These are phyloP conservation scores for Trachelus stipa DNA, from an alignment of 2,888 invertebrate genomes.

Conservation along the genomic window DNA sequence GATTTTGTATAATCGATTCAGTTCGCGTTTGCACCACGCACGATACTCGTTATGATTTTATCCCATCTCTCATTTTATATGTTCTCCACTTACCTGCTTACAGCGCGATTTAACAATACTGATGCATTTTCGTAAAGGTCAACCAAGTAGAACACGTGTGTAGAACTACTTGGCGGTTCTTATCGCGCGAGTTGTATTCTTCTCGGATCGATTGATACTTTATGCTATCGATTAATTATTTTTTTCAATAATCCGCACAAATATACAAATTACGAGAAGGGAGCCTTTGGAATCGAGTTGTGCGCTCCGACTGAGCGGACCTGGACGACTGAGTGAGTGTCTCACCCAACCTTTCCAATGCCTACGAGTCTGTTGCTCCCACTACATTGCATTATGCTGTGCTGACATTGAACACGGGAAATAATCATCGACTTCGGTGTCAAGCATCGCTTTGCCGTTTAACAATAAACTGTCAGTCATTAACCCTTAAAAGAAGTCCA, in stretches of 20 bases:
- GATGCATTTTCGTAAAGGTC: conserved; percentile 15
- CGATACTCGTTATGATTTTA: background rate
- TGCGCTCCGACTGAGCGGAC: conserved; percentile 50
- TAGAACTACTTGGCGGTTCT: background rate
- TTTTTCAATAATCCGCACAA: background rate
- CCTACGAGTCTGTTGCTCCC: conserved; percentile 32
- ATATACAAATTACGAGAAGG: background rate
- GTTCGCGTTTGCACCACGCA: background rate
- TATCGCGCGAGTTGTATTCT: conserved; percentile 1
- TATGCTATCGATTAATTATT: background rate
- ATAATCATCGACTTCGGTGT: conserved; percentile 9
- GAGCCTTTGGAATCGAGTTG: conserved; percentile 14
- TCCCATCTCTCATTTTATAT: background rate
- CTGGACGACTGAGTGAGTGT: conserved; percentile 53
- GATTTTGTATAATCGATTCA: background rate
- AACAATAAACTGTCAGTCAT: background rate
- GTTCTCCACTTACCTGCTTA: conserved; percentile 13
- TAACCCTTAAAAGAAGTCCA: background rate
- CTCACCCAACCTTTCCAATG: conserved; percentile 36
- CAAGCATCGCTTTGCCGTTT: background rate
- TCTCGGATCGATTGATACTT: background rate
- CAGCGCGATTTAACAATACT: conserved; percentile 20
- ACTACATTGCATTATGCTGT: conserved; percentile 14
- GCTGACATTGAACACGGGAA: conserved; percentile 23
- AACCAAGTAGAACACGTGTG: background rate